phyloP scores from a whole-genome alignment of 2,113 vertebrate species.

The Anoura caudifer region DNA sequence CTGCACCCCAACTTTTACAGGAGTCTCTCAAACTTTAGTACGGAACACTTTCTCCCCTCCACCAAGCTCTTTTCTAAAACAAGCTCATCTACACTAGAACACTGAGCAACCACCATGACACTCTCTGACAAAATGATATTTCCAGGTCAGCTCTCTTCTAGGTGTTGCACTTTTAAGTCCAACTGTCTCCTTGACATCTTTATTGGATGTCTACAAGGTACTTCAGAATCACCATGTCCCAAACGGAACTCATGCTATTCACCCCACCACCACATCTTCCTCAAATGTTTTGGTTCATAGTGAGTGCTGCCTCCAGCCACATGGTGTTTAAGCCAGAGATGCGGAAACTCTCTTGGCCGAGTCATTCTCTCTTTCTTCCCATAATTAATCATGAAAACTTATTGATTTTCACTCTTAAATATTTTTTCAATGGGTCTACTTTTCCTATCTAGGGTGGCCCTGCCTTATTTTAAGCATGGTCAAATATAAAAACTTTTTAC shows the following conservation, averaged over 20 bases:
- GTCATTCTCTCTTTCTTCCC: not conserved
- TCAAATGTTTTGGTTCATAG: not conserved
- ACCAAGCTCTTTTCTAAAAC: not conserved
- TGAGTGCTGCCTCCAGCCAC: accelerated
- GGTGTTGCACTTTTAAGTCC: not conserved
- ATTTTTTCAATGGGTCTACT: not conserved
- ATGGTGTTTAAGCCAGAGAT: not conserved
- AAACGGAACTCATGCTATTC: not conserved
- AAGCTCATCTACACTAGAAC: too few species aligned
- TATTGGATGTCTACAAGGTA: not conserved
- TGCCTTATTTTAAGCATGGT: not conserved
- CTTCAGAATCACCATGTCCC: not conserved
- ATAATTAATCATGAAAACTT: not conserved
- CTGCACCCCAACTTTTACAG: not conserved
- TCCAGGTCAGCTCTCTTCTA: not conserved
- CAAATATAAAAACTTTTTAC: not conserved
- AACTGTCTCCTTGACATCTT: not conserved
- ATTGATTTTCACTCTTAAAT: not conserved
- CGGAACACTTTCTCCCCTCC: not conserved
- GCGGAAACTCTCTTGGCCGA: not conserved
- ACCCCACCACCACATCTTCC: not conserved
- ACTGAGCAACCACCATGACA: too few species aligned
- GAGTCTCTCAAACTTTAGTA: not conserved
- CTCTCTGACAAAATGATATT: not conserved
- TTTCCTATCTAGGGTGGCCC: not conserved